A percentile compares a stretch with the other conserved stretches of the same genome.
Evolutionary conservation across 2,113 vertebrate genomes (phyloP).

Genomic region (Rafetus swinhoei): DNA sequence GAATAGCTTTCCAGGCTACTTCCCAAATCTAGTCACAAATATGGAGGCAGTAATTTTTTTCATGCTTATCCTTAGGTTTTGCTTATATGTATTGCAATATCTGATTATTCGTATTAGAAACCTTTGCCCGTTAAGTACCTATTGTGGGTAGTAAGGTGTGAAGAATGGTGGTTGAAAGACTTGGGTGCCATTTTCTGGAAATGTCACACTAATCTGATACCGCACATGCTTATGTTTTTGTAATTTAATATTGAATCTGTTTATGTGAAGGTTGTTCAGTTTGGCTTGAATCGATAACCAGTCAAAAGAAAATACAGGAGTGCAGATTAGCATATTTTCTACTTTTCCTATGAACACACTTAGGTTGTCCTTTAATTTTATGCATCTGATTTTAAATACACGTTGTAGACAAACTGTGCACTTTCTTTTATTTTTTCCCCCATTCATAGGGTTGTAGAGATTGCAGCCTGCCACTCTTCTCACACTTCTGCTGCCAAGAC

Average conservation of each 20-base stretch:
- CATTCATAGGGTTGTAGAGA: conserved; percentile 86
- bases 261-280: not conserved
- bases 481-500: conserved; percentile 95
- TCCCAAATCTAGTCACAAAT: not conserved
- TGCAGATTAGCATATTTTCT: not conserved
- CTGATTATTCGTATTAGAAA: not conserved
- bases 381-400: accelerated
- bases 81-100: not conserved
- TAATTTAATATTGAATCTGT: not conserved
- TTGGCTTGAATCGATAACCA: not conserved
- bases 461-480: conserved; percentile 91
- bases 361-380: not conserved
- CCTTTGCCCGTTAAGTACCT: not conserved
- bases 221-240: not conserved
- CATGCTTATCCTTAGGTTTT: not conserved
- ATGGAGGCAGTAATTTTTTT: not conserved
- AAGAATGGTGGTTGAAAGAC: not conserved
- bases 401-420: not conserved
- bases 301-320: not conserved
- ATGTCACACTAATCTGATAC: not conserved
- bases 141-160: not conserved
- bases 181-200: not conserved
- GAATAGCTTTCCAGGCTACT: not conserved
- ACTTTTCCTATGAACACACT: not conserved
- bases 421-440: not conserved